These are phyloP conservation scores for Portevinia maculata DNA, from an alignment of 2,888 invertebrate species.

Conservation along the genomic window DNA sequence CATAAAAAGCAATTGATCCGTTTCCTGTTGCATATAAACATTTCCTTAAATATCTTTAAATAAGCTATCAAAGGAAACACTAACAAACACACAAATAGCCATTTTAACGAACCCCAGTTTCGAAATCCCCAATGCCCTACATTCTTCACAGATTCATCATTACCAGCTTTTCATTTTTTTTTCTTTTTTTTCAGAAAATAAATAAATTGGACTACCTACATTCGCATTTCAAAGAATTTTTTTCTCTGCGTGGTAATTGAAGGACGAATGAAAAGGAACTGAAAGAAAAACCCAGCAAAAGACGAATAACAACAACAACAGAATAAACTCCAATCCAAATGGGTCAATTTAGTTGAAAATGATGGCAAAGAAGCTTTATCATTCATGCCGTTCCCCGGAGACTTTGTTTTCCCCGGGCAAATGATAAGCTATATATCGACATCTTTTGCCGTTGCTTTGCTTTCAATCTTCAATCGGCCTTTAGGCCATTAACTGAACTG, in stretches of 20 bases:
- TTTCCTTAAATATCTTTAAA: slow-evolving; percentile 47
- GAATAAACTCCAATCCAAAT: slow-evolving; percentile 30
- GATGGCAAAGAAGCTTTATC: slow-evolving; percentile 50
- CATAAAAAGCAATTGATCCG: not conserved
- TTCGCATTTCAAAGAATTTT: slow-evolving; percentile 52
- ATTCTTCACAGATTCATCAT: slow-evolving; percentile 64
- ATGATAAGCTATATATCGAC: slow-evolving; percentile 59
- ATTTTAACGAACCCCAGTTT: slow-evolving; percentile 59
- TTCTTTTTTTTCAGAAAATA: slow-evolving; percentile 4
- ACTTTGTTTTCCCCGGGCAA: slow-evolving; percentile 48
- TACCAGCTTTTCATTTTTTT: slow-evolving; percentile 33
- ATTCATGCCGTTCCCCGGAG: slow-evolving; percentile 45
- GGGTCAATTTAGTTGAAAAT: slow-evolving; percentile 65
- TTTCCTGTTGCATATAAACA: slow-evolving; percentile 38
- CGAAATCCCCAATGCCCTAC: slow-evolving; percentile 47
- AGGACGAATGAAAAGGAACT: slow-evolving; percentile 41
- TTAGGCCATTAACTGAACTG: slow-evolving; percentile 63
- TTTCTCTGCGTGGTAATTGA: slow-evolving; percentile 39
- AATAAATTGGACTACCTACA: slow-evolving; percentile 56
- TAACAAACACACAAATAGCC: slow-evolving; percentile 14
- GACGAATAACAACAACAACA: not conserved
- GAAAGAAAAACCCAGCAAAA: not conserved
- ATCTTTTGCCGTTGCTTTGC: slow-evolving; percentile 36
- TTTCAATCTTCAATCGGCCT: slow-evolving; percentile 49
- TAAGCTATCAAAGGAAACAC: slow-evolving; percentile 20